phyloP scores from a whole-genome alignment of 2,113 vertebrate genomes.

The Muscicapa adusta region DNA sequence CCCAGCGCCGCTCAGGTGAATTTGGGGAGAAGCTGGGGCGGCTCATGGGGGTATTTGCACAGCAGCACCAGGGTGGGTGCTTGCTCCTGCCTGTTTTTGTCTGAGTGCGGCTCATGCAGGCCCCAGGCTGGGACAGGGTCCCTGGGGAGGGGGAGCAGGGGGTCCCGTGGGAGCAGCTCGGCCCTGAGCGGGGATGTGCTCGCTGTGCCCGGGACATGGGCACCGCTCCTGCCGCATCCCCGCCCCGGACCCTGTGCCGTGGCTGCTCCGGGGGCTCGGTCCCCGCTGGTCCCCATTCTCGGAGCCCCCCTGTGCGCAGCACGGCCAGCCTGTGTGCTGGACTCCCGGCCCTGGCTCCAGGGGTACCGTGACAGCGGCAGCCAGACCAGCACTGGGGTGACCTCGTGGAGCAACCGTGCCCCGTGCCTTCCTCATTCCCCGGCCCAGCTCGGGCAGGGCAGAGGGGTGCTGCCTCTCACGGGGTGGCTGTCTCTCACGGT shows the following conservation, averaged over 20 bases:
- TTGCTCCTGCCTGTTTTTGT: neutral
- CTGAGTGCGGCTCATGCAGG: accelerated
- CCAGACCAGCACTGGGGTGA: neutral
- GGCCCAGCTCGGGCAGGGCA: neutral
- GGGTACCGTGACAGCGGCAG: accelerated
- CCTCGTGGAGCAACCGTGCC: neutral
- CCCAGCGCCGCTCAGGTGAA: accelerated
- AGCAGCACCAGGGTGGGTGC: accelerated
- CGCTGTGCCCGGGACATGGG: accelerated
- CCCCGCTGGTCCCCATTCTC: neutral
- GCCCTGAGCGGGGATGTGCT: neutral
- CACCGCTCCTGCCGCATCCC: neutral
- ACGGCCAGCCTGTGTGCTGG: accelerated
- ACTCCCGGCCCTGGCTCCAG: accelerated
- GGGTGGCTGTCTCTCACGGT: neutral
- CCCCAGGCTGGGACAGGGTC: neutral
- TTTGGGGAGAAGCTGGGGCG: accelerated
- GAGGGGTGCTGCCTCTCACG: neutral
- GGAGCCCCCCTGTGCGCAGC: neutral
- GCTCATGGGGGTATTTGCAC: neutral
- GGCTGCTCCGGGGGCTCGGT: accelerated
- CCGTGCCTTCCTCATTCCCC: accelerated
- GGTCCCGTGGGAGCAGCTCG: neutral
- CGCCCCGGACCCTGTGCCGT: accelerated
- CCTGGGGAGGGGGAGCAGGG: accelerated